Evolutionary conservation across 2,797 vertebrate species (phyloP).

Genomic region (Vespertilio murinus): DNA sequence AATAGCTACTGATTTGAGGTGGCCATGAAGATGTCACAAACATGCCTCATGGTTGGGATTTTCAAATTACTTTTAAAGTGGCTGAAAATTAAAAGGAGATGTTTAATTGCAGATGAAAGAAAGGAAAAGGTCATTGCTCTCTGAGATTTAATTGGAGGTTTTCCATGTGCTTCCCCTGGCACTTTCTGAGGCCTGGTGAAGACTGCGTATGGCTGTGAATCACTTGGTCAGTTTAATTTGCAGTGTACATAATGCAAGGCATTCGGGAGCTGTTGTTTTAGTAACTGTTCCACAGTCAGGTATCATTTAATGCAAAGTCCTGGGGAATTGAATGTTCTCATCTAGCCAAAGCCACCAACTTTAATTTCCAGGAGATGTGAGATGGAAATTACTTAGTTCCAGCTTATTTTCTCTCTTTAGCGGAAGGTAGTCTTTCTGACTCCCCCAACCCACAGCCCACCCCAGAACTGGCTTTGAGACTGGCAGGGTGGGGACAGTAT

Average conservation of each 20-base stretch:
- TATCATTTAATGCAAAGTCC: not conserved
- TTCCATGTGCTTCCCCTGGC: not conserved
- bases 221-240: not conserved
- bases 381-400: not conserved
- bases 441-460: too few relatives aligned
- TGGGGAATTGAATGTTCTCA: not conserved
- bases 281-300: not conserved
- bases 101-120: conserved; percentile 56
- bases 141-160: not conserved
- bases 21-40: conserved; percentile 14
- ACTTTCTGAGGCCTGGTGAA: not conserved
- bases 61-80: conserved; percentile 60
- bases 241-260: fast-evolving
- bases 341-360: not conserved
- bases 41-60: not conserved
- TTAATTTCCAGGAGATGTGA: not conserved
- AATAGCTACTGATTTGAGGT: not conserved
- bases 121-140: conserved; percentile 34
- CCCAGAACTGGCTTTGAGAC: not conserved
- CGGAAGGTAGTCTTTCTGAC: not conserved
- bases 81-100: conserved; percentile 52
- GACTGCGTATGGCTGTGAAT: not conserved
- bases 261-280: not conserved
- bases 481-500: fast-evolving
- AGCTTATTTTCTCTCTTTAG: not conserved